These are phyloP conservation scores for Octodonta nipae DNA, from an alignment of 2,888 invertebrate genomes.

Conservation along the genomic window DNA sequence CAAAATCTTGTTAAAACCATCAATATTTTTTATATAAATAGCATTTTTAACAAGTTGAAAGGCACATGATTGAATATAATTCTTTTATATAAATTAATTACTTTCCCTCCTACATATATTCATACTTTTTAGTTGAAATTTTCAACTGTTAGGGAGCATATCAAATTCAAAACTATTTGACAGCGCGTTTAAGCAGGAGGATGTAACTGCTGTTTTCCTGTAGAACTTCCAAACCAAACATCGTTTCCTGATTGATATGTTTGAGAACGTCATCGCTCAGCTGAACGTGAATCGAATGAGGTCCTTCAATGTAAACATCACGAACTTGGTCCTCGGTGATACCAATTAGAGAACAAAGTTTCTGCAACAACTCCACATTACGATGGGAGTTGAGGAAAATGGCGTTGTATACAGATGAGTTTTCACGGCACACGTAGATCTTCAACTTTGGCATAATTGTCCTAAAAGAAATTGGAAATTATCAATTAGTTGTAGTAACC, in stretches of 20 bases:
- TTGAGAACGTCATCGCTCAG: conserved; percentile 75
- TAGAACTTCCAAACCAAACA: conserved; percentile 49
- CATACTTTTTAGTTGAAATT: too few species aligned
- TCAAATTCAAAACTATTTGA: too few species aligned
- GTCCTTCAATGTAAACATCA: conserved; percentile 65
- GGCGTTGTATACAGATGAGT: conserved; percentile 59
- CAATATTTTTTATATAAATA: too few species aligned
- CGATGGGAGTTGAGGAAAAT: conserved; percentile 61
- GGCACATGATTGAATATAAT: too few species aligned
- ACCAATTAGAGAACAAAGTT: conserved; percentile 49
- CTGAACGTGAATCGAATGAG: conserved; percentile 69
- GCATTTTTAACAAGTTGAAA: too few species aligned
- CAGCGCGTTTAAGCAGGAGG: conserved; percentile 36
- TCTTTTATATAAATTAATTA: too few species aligned
- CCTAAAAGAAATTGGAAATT: conserved; percentile 32
- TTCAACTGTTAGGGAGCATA: too few species aligned
- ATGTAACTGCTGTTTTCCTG: conserved; percentile 32
- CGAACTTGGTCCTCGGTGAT: conserved; percentile 29
- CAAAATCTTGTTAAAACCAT: too few species aligned
- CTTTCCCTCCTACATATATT: too few species aligned
- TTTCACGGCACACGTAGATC: conserved; percentile 65
- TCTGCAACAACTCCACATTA: conserved; percentile 50
- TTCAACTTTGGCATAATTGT: conserved; percentile 64
- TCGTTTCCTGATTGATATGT: conserved; percentile 67
- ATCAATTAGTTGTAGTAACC: not conserved